phyloP scores from a whole-genome alignment of 2,797 vertebrate genomes.

The Pitangus sulphuratus region DNA sequence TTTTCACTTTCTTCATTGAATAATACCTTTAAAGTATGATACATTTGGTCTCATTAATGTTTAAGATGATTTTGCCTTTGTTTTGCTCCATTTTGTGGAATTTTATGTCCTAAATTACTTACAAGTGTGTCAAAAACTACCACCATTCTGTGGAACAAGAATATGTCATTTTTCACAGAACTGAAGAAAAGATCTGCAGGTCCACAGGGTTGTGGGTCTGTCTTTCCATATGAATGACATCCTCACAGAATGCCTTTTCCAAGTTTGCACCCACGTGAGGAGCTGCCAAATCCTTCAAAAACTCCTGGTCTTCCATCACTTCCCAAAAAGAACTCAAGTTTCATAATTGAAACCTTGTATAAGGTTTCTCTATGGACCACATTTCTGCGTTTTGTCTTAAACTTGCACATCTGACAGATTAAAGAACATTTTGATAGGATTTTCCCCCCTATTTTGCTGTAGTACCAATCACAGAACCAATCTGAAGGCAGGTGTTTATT shows the following conservation, averaged over 20 bases:
- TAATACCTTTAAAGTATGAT: neutral
- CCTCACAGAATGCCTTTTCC: neutral
- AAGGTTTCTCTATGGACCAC: neutral
- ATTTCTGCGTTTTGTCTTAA: neutral
- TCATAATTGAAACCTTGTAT: neutral
- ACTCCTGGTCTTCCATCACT: neutral
- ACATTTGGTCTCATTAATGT: neutral
- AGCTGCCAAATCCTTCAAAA: neutral
- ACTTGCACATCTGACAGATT: neutral
- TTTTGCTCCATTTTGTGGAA: neutral
- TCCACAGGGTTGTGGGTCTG: neutral
- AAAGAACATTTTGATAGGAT: neutral
- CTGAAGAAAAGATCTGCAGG: neutral
- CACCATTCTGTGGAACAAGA: neutral
- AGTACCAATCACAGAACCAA: conserved; percentile 84
- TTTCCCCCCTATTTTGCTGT: conserved; percentile 61
- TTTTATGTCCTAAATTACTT: neutral
- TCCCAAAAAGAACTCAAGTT: neutral
- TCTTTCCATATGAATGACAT: fast-evolving
- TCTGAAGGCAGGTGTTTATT: conserved; percentile 78
- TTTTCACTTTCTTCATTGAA: neutral
- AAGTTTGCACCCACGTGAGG: neutral
- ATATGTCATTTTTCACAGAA: neutral
- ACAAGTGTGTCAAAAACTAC: neutral
- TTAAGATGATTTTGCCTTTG: neutral